Evolutionary conservation across 2,888 invertebrate genomes (phyloP).

Genomic region (Andricus quercusramuli): DNA sequence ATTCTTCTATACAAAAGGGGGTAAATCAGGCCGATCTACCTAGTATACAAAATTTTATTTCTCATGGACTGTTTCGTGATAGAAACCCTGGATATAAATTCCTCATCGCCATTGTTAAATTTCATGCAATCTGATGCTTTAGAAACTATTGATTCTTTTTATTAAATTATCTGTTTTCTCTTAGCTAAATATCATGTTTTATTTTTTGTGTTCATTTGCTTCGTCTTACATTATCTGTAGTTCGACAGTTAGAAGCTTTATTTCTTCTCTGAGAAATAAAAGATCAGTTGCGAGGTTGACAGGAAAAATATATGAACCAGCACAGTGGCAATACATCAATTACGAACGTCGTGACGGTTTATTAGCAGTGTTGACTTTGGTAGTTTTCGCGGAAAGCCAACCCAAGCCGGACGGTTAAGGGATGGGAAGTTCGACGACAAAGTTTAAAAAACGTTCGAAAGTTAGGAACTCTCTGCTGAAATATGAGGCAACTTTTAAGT

Average conservation of each 20-base stretch:
- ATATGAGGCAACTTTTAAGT: slow-evolving; percentile 36
- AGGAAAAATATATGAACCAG: slow-evolving; percentile 41
- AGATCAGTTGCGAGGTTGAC: slow-evolving; percentile 40
- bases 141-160: background rate
- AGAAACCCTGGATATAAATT: background rate
- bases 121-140: background rate
- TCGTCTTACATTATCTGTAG: background rate
- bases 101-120: background rate
- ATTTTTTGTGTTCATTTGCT: background rate
- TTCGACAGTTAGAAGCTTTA: slow-evolving; percentile 26
- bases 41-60: background rate
- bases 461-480: slow-evolving; percentile 22
- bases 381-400: slow-evolving; percentile 36
- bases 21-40: background rate
- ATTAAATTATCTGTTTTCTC: background rate
- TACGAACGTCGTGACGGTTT: slow-evolving; percentile 43
- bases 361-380: slow-evolving; percentile 51
- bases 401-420: slow-evolving; percentile 43
- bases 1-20: background rate
- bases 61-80: background rate
- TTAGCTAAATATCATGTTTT: background rate
- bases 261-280: slow-evolving; percentile 15
- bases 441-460: slow-evolving; percentile 29
- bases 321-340: slow-evolving; percentile 48
- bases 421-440: slow-evolving; percentile 36